phyloP scores from a whole-genome alignment of 2,797 vertebrate species.

The Urosaurus nigricauda region DNA sequence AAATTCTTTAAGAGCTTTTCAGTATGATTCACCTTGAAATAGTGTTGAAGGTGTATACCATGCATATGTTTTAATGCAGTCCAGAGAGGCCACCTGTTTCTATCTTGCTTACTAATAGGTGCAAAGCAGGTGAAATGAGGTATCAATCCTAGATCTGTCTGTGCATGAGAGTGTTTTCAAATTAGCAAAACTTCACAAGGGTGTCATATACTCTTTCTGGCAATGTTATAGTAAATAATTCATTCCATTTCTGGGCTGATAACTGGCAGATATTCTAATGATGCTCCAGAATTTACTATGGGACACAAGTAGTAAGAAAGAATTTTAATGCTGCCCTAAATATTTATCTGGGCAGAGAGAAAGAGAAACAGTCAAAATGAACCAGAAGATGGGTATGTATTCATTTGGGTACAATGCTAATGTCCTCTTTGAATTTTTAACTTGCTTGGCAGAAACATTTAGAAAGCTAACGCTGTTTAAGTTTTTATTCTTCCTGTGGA shows the following conservation, averaged over 20 bases:
- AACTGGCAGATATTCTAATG: constrained; percentile 76
- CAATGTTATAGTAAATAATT: constrained; percentile 77
- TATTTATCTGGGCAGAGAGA: constrained; percentile 64
- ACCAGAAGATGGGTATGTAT: constrained; percentile 55
- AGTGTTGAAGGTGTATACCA: constrained; percentile 28
- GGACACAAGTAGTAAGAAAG: constrained; percentile 70
- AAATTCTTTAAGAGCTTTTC: constrained; percentile 37
- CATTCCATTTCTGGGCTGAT: constrained; percentile 67
- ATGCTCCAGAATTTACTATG: constrained; percentile 74
- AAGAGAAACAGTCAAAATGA: constrained; percentile 68
- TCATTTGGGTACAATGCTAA: constrained; percentile 53
- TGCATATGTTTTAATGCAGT: constrained; percentile 47
- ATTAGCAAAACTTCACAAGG: constrained; percentile 71
- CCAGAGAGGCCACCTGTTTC: constrained; percentile 56
- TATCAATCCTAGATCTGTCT: constrained; percentile 57
- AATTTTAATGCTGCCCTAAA: constrained; percentile 73
- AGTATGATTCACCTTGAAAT: constrained; percentile 45
- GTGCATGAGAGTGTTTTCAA: constrained; percentile 69
- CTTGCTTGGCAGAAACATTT: constrained; percentile 64
- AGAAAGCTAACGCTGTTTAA: constrained; percentile 65
- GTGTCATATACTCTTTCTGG: constrained; percentile 63
- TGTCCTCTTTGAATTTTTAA: constrained; percentile 62
- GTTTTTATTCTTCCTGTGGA: constrained; percentile 71
- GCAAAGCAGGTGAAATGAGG: constrained; percentile 65
- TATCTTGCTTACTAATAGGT: constrained; percentile 69